These are phyloP conservation scores for Papilio helenus DNA, from an alignment of 1,140 invertebrate species.

Conservation along the genomic window DNA sequence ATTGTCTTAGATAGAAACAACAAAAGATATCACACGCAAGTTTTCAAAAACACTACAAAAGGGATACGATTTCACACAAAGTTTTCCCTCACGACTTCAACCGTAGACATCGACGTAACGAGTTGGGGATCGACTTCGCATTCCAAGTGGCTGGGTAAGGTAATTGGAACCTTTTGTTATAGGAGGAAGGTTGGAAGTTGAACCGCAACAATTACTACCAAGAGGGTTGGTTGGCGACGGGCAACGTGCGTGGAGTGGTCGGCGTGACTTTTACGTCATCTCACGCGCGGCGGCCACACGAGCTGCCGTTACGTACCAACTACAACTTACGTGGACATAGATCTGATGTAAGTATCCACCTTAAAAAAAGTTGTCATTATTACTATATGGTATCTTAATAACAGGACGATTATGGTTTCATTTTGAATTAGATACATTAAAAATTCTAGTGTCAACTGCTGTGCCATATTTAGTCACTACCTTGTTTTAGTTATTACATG, in stretches of 20 bases:
- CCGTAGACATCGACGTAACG: not conserved
- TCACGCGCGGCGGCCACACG: slow-evolving; percentile 91
- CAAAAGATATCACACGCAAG: not conserved
- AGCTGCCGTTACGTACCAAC: slow-evolving; percentile 95
- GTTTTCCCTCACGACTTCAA: slow-evolving; percentile 13
- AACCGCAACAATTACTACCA: slow-evolving; percentile 98
- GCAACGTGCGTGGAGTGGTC: slow-evolving; percentile 96
- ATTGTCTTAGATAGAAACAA: not conserved
- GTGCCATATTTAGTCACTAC: too few relatives aligned
- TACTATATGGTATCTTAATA: too few relatives aligned
- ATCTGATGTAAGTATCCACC: slow-evolving; percentile 89
- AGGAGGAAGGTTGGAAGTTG: slow-evolving; percentile 96
- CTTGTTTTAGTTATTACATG: too few relatives aligned
- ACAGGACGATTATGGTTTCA: too few relatives aligned
- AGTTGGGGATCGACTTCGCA: slow-evolving; percentile 24
- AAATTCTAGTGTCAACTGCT: too few relatives aligned
- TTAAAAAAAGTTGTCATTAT: too few relatives aligned
- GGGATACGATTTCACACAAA: slow-evolving; percentile 16
- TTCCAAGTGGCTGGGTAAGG: slow-evolving; percentile 33
- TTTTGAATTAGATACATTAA: too few relatives aligned
- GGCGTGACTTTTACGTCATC: slow-evolving; percentile 98
- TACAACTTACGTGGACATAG: slow-evolving; percentile 98
- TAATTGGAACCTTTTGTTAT: slow-evolving; percentile 55
- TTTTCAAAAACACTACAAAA: not conserved
- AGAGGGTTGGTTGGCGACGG: slow-evolving; percentile 98